A percentile compares a stretch with the other conserved stretches of the same genome.
Evolutionary conservation across 2,888 invertebrate species (phyloP).

Genomic region (Hoplodrina blanda): DNA sequence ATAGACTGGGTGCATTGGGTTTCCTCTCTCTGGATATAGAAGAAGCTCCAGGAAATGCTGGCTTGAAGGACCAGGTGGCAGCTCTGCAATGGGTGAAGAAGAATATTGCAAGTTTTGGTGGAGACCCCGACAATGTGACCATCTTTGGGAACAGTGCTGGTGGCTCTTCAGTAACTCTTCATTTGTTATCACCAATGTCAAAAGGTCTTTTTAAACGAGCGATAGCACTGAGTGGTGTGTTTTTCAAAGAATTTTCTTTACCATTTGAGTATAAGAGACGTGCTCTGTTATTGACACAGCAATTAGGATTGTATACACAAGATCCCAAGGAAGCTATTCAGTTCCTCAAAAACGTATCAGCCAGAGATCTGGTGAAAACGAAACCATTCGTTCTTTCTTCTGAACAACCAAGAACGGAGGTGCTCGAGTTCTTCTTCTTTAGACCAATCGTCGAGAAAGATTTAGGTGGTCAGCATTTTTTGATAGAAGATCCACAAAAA

Average conservation of each 20-base stretch:
- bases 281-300: conserved; percentile 65
- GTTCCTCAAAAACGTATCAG: conserved; percentile 56
- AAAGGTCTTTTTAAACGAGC: conserved; percentile 67
- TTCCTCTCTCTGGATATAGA: conserved; percentile 85
- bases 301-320: conserved; percentile 64
- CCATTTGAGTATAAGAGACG: conserved; percentile 62
- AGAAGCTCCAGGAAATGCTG: conserved; percentile 89
- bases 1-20: conserved; percentile 84
- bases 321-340: conserved; percentile 60
- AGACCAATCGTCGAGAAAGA: conserved; percentile 65
- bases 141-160: conserved; percentile 66
- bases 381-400: conserved; percentile 24
- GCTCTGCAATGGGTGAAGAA: conserved; percentile 62
- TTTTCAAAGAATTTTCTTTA: conserved; percentile 65
- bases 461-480: conserved; percentile 57
- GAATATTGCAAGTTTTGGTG: conserved; percentile 62
- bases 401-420: conserved; percentile 25
- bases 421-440: conserved; percentile 35
- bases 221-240: conserved; percentile 66
- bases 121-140: conserved; percentile 64
- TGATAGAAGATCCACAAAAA: conserved; percentile 56
- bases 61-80: conserved; percentile 77
- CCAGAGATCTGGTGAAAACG: conserved; percentile 17
- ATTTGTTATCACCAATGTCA: conserved; percentile 69
- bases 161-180: conserved; percentile 47